A percentile compares a stretch with the other conserved stretches of the same genome.
Evolutionary conservation across 2,888 invertebrate species (phyloP).

Genomic region (Adelphocoris suturalis): DNA sequence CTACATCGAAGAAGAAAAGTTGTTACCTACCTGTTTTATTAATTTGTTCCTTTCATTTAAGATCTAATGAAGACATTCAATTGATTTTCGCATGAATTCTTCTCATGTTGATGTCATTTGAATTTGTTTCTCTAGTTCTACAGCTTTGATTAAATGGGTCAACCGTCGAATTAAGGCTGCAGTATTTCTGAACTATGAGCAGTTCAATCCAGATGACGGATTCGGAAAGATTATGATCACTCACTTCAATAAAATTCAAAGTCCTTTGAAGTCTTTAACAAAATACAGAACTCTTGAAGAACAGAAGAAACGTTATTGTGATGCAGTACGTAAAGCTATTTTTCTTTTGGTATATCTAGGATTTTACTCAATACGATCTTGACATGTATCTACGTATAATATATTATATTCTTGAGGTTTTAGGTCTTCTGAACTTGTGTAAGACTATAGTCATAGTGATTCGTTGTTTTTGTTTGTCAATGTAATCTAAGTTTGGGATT

Average conservation of each 20-base stretch:
- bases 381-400: not conserved
- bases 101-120: not conserved
- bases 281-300: constrained; percentile 77
- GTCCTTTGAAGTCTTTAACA: constrained; percentile 78
- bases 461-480: too few relatives aligned
- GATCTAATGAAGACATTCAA: too few relatives aligned
- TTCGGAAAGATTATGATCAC: constrained; percentile 78
- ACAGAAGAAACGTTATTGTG: constrained; percentile 78
- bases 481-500: too few relatives aligned
- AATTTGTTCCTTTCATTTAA: too few relatives aligned
- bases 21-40: not conserved
- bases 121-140: constrained; percentile 77
- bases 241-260: constrained; percentile 79
- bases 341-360: not conserved
- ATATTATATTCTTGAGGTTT: not conserved
- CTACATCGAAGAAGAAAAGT: constrained; percentile 78
- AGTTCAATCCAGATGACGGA: constrained; percentile 77
- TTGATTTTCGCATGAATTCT: too few relatives aligned
- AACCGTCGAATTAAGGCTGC: constrained; percentile 78
- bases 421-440: too few relatives aligned
- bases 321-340: not conserved
- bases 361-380: not conserved
- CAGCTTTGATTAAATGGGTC: constrained; percentile 79
- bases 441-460: too few relatives aligned
- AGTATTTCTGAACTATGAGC: constrained; percentile 79